phyloP scores from a whole-genome alignment of 1,140 invertebrate genomes.

The Cydia fagiglandana region DNA sequence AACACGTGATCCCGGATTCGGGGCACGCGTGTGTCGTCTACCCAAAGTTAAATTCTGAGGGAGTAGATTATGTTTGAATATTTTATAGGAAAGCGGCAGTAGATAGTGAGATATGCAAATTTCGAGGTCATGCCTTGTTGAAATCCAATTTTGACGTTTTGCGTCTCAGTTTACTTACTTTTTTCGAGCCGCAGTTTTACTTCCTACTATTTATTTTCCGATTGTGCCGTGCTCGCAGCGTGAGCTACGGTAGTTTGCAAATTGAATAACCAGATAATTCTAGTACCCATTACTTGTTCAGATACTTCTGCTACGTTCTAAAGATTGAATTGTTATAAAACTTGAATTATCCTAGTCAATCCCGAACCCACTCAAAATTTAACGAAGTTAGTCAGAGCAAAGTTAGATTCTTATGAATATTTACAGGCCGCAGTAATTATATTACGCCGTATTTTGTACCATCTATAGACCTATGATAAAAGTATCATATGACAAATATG shows the following conservation, averaged over 20 bases:
- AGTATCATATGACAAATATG: too few relatives aligned
- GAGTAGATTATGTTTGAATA: conserved; percentile 52
- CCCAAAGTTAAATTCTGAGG: conserved; percentile 46
- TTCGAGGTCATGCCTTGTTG: conserved; percentile 46
- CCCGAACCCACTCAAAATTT: too few relatives aligned
- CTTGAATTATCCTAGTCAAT: not conserved
- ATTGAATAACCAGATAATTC: conserved; percentile 23
- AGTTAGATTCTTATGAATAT: not conserved
- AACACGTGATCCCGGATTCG: conserved; percentile 26
- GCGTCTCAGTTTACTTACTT: conserved; percentile 41
- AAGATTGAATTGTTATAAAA: conserved; percentile 4
- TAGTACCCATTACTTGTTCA: conserved; percentile 11
- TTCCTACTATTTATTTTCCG: not conserved
- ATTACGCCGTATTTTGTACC: not conserved
- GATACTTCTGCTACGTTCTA: conserved; percentile 7
- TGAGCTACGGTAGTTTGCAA: conserved; percentile 7
- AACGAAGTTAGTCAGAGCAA: too few relatives aligned
- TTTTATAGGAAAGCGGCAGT: conserved; percentile 46
- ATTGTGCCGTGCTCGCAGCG: not conserved
- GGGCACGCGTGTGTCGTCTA: conserved; percentile 35
- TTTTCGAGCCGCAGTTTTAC: conserved; percentile 41
- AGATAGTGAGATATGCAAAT: conserved; percentile 55
- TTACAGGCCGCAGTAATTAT: not conserved
- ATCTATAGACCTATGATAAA: not conserved
- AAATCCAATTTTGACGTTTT: conserved; percentile 50